Conservation (phyloP, 1,140 invertebrate genomes). For the Physella acuta region DNA sequence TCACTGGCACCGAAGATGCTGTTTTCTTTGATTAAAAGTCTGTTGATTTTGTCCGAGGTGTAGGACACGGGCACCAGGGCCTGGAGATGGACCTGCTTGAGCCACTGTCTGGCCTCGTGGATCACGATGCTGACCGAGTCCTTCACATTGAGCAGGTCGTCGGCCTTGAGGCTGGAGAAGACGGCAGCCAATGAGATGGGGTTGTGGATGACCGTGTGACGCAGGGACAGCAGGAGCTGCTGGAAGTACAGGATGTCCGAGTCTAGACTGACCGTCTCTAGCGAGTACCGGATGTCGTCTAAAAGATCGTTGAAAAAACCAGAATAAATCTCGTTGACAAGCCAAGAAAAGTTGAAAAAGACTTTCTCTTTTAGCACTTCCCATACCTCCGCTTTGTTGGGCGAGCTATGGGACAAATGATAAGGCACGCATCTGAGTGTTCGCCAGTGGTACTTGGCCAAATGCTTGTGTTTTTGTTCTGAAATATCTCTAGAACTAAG, state of each 20-base stretch:
- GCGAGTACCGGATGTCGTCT: constrained; percentile 28
- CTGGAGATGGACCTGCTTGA: constrained; percentile 31
- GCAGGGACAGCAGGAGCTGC: constrained; percentile 24
- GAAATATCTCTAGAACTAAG: constrained; percentile 30
- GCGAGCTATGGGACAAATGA: constrained; percentile 30
- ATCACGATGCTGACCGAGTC: constrained; percentile 17
- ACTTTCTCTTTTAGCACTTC: constrained; percentile 30
- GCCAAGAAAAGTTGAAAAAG: constrained; percentile 34
- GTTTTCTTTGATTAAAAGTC: constrained; percentile 20
- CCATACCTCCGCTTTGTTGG: constrained; percentile 24
- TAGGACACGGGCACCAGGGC: constrained; percentile 27
- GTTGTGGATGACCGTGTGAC: constrained; percentile 28
- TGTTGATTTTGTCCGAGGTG: constrained; percentile 14
- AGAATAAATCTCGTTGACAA: constrained; percentile 34
- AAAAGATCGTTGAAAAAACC: constrained; percentile 33
- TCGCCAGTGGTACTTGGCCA: constrained; percentile 31
- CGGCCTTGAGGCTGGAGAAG: constrained; percentile 21
- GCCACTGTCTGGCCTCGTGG: constrained; percentile 26
- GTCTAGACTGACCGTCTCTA: constrained; percentile 29
- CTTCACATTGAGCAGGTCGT: neutral
- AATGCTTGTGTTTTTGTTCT: constrained; percentile 22
- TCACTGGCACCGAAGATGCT: neutral
- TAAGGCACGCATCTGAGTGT: constrained; percentile 32
- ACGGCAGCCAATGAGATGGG: constrained; percentile 31
- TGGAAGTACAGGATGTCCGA: constrained; percentile 27